Evolutionary conservation across 2,888 invertebrate genomes (phyloP), one percentile per base, ranked within the genome.

Genomic region (Drosophila kokeensis): DNA sequence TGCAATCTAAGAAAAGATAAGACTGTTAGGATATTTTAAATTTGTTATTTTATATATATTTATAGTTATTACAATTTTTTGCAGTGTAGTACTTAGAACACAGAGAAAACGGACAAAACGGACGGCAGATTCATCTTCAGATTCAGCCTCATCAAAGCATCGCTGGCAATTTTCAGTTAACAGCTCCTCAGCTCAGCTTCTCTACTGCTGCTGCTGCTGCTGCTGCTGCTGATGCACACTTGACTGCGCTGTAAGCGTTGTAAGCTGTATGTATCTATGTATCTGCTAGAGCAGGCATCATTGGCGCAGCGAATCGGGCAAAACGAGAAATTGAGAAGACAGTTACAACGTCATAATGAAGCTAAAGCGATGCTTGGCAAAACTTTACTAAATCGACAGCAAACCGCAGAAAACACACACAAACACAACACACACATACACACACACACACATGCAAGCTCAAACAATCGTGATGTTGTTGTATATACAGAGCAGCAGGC

Each of bases 321-420:
- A 86, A 88, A 88, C 85, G 83, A 85, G 89, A 87, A 89, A 86
- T 87, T 87, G 89, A 87, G 87, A 80, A 87, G 83, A 87, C 87
- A 89, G 87, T 87, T 87, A 87, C 85, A 87, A 87, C 82, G 75
- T 89, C 89, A 89, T 87, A 71, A 89, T 89, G 87, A 89, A 72
- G 87, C 81, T 68, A 53, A 45, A 58, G 75, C 72, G 69, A 68
- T 69, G 70, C 70, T 65, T 69, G 72, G 69, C 76, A 80, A 76
- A 84, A 83, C 69, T 82, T 80, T 86, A 75, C 78, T 64, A 83
- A 82, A 87, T 86, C 87, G 79, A 73, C 73, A 71, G 69, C 68
- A 82, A 75, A 81, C 89, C 87, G 79, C 87, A 87, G 74, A 70
- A 76, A 74, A 77, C 18, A 38, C 53, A 61, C 49, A 69, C 70